A percentile compares a stretch with the other conserved stretches of the same genome.
These are phyloP conservation scores for Neosilurus mollespiculum DNA, from an alignment of 2,797 vertebrate species.

Conservation along the genomic window DNA sequence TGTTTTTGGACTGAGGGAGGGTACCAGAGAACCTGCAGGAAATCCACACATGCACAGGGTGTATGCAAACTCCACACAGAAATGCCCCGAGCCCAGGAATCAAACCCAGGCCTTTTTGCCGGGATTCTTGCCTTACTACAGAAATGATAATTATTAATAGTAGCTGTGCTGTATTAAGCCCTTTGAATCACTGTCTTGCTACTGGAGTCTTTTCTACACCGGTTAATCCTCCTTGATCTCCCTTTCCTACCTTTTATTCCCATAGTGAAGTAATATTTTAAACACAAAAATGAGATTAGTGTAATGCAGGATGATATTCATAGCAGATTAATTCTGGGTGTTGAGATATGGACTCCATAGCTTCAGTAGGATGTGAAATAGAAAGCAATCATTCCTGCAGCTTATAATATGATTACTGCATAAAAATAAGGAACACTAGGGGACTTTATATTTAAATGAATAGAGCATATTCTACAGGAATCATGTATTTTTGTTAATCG, in stretches of 20 bases:
- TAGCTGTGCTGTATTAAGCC: no score
- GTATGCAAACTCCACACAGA: no score
- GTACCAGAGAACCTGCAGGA: no score
- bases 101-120: no score
- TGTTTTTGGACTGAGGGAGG: no score
- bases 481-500: not conserved
- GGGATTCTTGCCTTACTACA: no score
- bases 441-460: not conserved
- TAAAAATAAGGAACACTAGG: not conserved
- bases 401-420: not conserved
- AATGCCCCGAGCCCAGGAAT: no score
- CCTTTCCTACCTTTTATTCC: constrained; percentile 3
- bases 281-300: constrained; percentile 22
- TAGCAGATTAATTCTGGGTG: constrained; percentile 30
- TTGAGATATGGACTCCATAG: constrained; percentile 1
- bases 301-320: constrained; percentile 40
- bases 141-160: no score
- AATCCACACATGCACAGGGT: no score
- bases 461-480: not conserved
- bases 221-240: constrained; percentile 23
- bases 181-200: not conserved
- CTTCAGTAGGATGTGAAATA: not conserved
- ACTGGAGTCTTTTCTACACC: constrained; percentile 11
- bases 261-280: constrained; percentile 26
- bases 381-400: not conserved